Conservation (phyloP, 2,113 vertebrate species). For the Leptosomus discolor region DNA sequence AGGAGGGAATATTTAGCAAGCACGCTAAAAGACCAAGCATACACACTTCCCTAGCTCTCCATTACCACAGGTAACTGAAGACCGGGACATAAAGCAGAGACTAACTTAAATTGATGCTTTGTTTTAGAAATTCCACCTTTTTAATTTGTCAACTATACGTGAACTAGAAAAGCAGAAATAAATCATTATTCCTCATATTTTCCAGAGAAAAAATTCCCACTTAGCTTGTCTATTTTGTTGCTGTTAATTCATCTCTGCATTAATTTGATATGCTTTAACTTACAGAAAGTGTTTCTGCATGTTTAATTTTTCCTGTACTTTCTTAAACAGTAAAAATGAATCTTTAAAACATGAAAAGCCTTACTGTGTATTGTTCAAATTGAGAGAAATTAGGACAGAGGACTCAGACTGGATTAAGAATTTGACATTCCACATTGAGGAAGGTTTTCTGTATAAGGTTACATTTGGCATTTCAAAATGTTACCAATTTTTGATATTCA, state of each 20-base stretch:
- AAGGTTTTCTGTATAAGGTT: background rate
- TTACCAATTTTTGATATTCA: background rate
- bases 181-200: background rate
- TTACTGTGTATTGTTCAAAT: background rate
- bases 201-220: fast-evolving
- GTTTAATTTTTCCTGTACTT: background rate
- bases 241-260: background rate
- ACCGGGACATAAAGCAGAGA: background rate
- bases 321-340: background rate
- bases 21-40: background rate
- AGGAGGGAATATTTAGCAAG: background rate
- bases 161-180: background rate
- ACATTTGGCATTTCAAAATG: background rate
- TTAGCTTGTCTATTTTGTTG: background rate
- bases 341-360: background rate
- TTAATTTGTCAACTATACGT: background rate
- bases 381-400: background rate
- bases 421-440: background rate
- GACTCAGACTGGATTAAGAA: background rate
- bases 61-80: background rate
- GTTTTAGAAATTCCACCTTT: background rate
- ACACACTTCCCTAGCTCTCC: background rate
- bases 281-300: background rate
- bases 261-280: background rate
- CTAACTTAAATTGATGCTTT: background rate